Base-by-base conservation (phyloP, 2,797 vertebrate genomes). In the Cossypha caffra region DNA sequence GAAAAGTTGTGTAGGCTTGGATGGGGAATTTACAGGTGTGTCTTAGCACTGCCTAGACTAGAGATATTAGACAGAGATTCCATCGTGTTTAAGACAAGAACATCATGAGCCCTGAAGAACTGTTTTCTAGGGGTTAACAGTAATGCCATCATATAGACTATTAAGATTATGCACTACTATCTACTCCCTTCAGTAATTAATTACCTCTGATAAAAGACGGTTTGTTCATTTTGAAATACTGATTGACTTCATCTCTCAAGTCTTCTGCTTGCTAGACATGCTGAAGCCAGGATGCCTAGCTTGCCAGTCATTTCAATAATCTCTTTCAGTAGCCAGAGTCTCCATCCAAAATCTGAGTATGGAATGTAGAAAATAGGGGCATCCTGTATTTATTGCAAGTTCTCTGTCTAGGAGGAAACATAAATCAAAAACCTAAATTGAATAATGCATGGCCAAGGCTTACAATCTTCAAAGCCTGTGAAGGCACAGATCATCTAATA, bases 291-390 rank as follows among this genome's bases (percentile, higher is more conserved):
- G 92, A 64, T 64, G 45, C 29, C 57, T 89, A 73, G 15, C 15
- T 66, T 1, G 0, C n/a, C 61, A 88, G 64, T 68, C 72, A 88
- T 77, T 90, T 68, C 62, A 86, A 83, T 58, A 58, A 88, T 80
- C 66, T 67, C 31, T 33, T 86, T 74, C 54, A 51, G 62, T 37
- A 83, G 68, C 72, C 80, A 90, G 64, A 88, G 31, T 51, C 47
- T 93, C 66, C 75, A 79, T 80, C 72, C 80, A 83, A 90, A 93
- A 91, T n/a, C 37, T 51, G 37, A 71, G 54, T 20, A 71, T 16
- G 52, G 7, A 73, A 63, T 31, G 40, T 74, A 94, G 85, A 77
- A 92, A 96, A 86, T 18, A 79, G 47, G 42, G 31, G 19, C 35
- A 90, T 59, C 26, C 20, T 59, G 6, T 55, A 69, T 76, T 66